Percentiles rank a stretch among this genome's conserved stretches.
These are phyloP conservation scores for Oryzias javanicus DNA, from an alignment of 2,113 vertebrate species.

Conservation along the genomic window DNA sequence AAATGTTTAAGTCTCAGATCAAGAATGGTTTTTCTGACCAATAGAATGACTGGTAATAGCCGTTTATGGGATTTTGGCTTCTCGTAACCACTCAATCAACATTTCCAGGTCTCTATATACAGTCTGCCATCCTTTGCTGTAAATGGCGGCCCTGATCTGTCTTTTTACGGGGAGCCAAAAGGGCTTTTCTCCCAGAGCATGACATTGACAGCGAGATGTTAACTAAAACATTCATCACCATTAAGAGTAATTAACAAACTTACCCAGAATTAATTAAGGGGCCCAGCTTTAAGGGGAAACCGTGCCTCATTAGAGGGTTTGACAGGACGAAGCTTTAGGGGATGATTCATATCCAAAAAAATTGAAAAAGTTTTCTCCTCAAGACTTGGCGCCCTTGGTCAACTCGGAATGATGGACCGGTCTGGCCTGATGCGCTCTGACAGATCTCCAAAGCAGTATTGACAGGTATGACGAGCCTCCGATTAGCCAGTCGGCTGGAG, in stretches of 20 bases:
- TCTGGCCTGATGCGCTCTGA: slow-evolving; percentile 33
- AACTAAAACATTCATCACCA: slow-evolving; percentile 71
- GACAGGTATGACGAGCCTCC: slow-evolving; percentile 97
- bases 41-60: too few species aligned
- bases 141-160: background rate
- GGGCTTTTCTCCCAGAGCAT: background rate
- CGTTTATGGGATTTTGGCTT: too few species aligned
- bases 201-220: slow-evolving; percentile 57
- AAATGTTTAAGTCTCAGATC: too few species aligned
- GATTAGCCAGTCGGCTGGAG: slow-evolving; percentile 97
- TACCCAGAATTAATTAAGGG: slow-evolving; percentile 70
- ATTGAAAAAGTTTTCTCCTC: slow-evolving; percentile 68
- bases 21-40: too few species aligned
- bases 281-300: slow-evolving; percentile 68
- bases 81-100: too few species aligned
- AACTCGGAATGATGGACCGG: slow-evolving; percentile 62
- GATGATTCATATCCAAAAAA: slow-evolving; percentile 80
- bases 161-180: slow-evolving; percentile 5
- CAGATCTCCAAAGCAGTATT: slow-evolving; percentile 83
- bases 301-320: slow-evolving; percentile 76
- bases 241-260: slow-evolving; percentile 77
- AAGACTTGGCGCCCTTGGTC: slow-evolving; percentile 63
- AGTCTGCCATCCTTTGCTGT: too few species aligned
- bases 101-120: too few species aligned
- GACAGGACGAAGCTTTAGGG: slow-evolving; percentile 78